Base-by-base conservation (phyloP, 2,888 invertebrate genomes). In the Hermaeophaga mercurialis region DNA sequence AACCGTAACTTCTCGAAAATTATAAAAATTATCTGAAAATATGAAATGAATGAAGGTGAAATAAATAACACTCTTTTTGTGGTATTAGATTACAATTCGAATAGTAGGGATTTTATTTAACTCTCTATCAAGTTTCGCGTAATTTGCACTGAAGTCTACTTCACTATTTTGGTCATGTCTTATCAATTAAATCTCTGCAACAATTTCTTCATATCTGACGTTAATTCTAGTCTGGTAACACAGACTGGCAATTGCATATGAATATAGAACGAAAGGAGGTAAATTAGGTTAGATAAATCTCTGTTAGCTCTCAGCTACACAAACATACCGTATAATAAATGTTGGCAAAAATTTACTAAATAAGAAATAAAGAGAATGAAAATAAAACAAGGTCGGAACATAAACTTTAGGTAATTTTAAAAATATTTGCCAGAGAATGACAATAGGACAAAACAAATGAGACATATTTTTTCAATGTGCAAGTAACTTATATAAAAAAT, bases 281-380 rank as follows among this genome's bases (percentile, higher is more conserved):
- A 48, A 55, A 55, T 55, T 55, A 44, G 55, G 55, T 48, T 44
- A 55, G 55, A 55, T 55, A 55, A 48, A 55, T 55, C 55, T 55
- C 22, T 33, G 41, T 36, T 33, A 24, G 48, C 55, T 55, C 48
- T 47, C 14, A 55, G 48, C 55, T 43, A 44, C 44, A 15, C 48
- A 48, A 54, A 54, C 54, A 47, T 41, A 55, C 24, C 55, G 33
- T 54, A 18, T 55, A 39, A 48, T 48, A 55, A 48, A 48, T 55
- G 39, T 48, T 43, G 3, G 24, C 14, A 5, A 55, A 55, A 48
- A 54, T 11, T 17, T 34, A 47, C 39, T 15, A 48, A 54, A 43
- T 41, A 33, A 22, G 17, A 38, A 17, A 18, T 19, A 39, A 46
- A 11, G 5, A 3, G 12, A 12, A 9, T 1, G 12, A 31, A 31